Percentiles rank a stretch among this genome's conserved stretches.
Evolutionary conservation across 2,888 invertebrate species (phyloP).

Genomic region (Cetonia aurata): DNA sequence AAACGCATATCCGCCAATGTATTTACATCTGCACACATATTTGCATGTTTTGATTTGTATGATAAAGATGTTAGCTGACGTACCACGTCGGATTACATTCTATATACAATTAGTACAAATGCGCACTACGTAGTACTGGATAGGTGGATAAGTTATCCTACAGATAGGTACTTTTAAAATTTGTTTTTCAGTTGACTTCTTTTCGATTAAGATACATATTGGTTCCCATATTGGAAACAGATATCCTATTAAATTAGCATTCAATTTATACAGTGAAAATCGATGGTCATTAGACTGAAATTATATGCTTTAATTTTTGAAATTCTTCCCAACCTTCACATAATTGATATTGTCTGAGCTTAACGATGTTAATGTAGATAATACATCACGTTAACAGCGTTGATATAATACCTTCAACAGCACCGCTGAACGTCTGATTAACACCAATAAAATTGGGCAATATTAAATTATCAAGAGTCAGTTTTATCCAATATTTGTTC

Average conservation of each 20-base stretch:
- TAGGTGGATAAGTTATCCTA: background rate
- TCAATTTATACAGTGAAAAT: no score
- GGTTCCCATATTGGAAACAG: no score
- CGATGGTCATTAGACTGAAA: no score
- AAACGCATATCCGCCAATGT: constrained; percentile 15
- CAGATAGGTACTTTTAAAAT: background rate
- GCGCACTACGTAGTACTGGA: background rate
- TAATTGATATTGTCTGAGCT: no score
- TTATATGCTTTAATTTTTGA: no score
- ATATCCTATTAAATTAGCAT: no score
- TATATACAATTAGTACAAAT: constrained; percentile 22
- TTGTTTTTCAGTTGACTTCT: no score
- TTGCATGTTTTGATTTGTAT: constrained; percentile 34
- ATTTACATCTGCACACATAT: background rate
- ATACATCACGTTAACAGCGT: no score
- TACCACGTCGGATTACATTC: background rate
- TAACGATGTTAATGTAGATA: no score
- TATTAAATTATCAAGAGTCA: constrained; percentile 1
- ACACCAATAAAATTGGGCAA: background rate
- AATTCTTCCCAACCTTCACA: no score
- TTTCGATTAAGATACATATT: no score
- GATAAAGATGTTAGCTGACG: constrained; percentile 30
- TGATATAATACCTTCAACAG: background rate
- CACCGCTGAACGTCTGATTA: background rate
- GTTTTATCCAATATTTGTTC: background rate